phyloP scores from a whole-genome alignment of 2,113 vertebrate genomes.

The Oreotragus oreotragus region DNA sequence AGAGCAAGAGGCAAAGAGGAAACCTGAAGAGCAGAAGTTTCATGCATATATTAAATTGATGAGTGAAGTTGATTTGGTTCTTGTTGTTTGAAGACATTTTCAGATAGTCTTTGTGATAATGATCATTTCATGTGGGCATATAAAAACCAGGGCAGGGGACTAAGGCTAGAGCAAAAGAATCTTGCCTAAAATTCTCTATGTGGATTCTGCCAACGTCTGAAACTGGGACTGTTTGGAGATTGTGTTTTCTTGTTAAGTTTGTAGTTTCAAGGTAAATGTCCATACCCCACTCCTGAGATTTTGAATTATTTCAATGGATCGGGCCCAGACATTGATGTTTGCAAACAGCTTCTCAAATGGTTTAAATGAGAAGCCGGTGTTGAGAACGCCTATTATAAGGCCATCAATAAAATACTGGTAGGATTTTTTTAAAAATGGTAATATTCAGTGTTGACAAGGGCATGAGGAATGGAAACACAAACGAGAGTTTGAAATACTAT shows the following conservation, averaged over 20 bases:
- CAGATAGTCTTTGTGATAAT: background rate
- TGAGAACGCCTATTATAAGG: background rate
- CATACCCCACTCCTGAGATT: background rate
- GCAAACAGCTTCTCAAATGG: background rate
- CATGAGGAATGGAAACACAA: background rate
- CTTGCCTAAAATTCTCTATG: background rate
- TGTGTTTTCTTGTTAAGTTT: background rate
- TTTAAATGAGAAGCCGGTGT: background rate
- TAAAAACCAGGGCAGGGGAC: background rate
- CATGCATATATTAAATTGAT: background rate
- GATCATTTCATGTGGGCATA: background rate
- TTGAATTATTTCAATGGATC: background rate
- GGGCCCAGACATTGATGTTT: background rate
- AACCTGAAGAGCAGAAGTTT: background rate
- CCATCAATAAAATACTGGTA: background rate
- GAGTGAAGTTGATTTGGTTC: background rate
- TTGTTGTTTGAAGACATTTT: background rate
- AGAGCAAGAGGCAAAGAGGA: background rate
- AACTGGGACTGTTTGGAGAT: background rate
- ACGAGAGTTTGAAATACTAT: background rate
- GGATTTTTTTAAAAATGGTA: background rate
- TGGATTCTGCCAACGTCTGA: background rate
- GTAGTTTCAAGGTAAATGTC: background rate
- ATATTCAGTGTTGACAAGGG: background rate
- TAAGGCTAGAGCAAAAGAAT: background rate